A percentile compares a stretch with the other conserved stretches of the same genome.
phyloP scores from a whole-genome alignment of 2,888 invertebrate species.

The Heliconius erato region DNA sequence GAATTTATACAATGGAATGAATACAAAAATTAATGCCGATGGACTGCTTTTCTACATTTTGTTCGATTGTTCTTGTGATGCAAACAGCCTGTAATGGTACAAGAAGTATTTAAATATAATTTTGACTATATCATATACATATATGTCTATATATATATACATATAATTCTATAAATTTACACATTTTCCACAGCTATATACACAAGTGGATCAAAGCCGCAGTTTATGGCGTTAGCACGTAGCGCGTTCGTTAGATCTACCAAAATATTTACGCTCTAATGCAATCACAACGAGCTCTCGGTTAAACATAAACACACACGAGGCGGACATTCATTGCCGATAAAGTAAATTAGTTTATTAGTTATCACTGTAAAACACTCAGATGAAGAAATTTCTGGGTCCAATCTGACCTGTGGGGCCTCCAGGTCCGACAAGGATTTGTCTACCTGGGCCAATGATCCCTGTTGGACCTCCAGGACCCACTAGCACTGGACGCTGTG shows the following conservation, averaged over 20 bases:
- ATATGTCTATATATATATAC: slow-evolving; percentile 6
- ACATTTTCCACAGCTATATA: slow-evolving; percentile 17
- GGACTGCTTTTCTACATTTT: slow-evolving; percentile 2
- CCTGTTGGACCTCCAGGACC: slow-evolving; percentile 76
- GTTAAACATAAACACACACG: slow-evolving; percentile 38
- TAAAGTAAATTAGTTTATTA: slow-evolving; percentile 57
- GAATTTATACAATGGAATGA: not conserved
- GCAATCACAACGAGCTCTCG: slow-evolving; percentile 45
- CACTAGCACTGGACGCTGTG: slow-evolving; percentile 62
- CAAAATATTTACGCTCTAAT: slow-evolving; percentile 58
- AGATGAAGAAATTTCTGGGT: slow-evolving; percentile 74
- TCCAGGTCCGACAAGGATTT: slow-evolving; percentile 82
- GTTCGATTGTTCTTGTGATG: slow-evolving; percentile 35
- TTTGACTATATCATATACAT: not conserved
- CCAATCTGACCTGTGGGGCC: slow-evolving; percentile 75
- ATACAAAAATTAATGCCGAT: not conserved
- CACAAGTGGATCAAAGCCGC: slow-evolving; percentile 26
- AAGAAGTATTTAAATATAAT: not conserved
- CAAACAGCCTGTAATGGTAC: slow-evolving; percentile 45
- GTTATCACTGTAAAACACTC: slow-evolving; percentile 59
- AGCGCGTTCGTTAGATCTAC: slow-evolving; percentile 49
- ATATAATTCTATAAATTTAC: slow-evolving; percentile 28
- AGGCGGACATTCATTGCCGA: slow-evolving; percentile 47
- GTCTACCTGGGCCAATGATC: slow-evolving; percentile 59
- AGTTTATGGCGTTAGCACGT: slow-evolving; percentile 47